Percentiles rank a stretch among this genome's conserved stretches.
Evolutionary conservation across 2,113 vertebrate species (phyloP).

Genomic region (Callionymus lyra): DNA sequence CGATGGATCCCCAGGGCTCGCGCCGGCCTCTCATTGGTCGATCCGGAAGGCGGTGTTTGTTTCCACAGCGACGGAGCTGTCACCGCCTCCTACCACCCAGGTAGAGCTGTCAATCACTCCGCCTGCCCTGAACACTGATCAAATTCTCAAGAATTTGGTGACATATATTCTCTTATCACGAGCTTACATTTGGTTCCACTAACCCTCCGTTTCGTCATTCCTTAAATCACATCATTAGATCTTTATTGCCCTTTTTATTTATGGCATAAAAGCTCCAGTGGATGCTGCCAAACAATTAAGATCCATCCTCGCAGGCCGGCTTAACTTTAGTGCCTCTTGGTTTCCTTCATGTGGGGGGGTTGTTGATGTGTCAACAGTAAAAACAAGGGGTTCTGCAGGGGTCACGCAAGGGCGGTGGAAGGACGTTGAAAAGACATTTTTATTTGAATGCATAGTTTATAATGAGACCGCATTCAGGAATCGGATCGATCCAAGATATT

Average conservation of each 20-base stretch:
- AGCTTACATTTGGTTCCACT: too few relatives aligned
- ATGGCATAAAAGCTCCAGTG: constrained; percentile 1
- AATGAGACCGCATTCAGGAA: too few relatives aligned
- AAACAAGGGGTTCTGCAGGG: not conserved
- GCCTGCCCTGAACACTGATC: constrained; percentile 2
- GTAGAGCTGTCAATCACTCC: constrained; percentile 55
- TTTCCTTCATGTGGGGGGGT: not conserved
- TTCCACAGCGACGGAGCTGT: constrained; percentile 55
- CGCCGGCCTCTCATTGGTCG: constrained; percentile 25
- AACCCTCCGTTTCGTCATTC: not conserved
- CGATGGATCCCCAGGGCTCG: constrained; percentile 44
- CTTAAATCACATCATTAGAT: constrained; percentile 14
- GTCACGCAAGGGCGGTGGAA: too few relatives aligned
- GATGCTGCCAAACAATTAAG: constrained; percentile 5
- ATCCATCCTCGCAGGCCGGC: not conserved
- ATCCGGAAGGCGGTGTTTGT: constrained; percentile 42
- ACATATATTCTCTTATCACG: too few relatives aligned
- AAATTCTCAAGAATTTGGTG: too few relatives aligned
- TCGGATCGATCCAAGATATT: too few relatives aligned
- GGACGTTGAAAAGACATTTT: too few relatives aligned
- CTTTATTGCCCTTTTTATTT: constrained; percentile 7
- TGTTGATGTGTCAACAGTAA: constrained; percentile 1
- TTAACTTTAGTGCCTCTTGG: not conserved
- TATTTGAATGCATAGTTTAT: too few relatives aligned
- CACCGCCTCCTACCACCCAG: constrained; percentile 59